Evolutionary conservation across 2,797 vertebrate species (phyloP).

Genomic region (Coilia nasus): DNA sequence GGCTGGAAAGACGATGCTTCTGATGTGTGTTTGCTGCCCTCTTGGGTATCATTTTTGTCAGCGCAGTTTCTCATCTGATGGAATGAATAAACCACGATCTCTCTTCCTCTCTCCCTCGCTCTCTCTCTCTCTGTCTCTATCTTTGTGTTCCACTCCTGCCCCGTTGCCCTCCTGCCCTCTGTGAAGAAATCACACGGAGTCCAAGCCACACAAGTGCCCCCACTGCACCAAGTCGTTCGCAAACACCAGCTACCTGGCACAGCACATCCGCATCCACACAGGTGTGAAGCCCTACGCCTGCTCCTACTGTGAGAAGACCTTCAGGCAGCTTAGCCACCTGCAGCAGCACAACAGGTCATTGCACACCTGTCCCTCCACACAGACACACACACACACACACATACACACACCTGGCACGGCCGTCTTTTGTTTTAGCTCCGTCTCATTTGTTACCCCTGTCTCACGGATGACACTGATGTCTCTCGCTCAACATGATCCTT

Average conservation of each 20-base stretch:
- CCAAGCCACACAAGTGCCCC: slow-evolving; percentile 98
- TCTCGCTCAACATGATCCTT: neutral
- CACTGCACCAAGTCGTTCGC: slow-evolving; percentile 99
- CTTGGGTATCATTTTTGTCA: slow-evolving; percentile 38
- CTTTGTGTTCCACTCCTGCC: slow-evolving; percentile 4
- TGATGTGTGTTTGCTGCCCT: slow-evolving; percentile 2
- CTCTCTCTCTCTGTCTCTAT: slow-evolving; percentile 40
- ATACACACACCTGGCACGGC: neutral
- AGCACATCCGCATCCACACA: slow-evolving; percentile 97
- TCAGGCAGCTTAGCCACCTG: slow-evolving; percentile 99
- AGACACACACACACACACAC: no score
- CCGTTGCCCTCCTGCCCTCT: neutral
- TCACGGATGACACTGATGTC: neutral
- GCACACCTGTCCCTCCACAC: neutral
- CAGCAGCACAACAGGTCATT: slow-evolving; percentile 98
- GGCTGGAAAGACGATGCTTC: neutral
- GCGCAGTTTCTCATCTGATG: neutral
- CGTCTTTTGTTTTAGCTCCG: neutral
- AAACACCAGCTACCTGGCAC: slow-evolving; percentile 98
- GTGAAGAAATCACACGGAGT: slow-evolving; percentile 90
- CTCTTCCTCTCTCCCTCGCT: slow-evolving; percentile 25
- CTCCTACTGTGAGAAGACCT: slow-evolving; percentile 94
- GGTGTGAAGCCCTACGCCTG: slow-evolving; percentile 98
- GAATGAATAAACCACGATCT: slow-evolving; percentile 29
- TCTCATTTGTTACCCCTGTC: neutral